Evolutionary conservation across 2,888 invertebrate genomes (phyloP), one percentile per base, ranked within the genome.

Genomic region (Linnaemya tessellans): DNA sequence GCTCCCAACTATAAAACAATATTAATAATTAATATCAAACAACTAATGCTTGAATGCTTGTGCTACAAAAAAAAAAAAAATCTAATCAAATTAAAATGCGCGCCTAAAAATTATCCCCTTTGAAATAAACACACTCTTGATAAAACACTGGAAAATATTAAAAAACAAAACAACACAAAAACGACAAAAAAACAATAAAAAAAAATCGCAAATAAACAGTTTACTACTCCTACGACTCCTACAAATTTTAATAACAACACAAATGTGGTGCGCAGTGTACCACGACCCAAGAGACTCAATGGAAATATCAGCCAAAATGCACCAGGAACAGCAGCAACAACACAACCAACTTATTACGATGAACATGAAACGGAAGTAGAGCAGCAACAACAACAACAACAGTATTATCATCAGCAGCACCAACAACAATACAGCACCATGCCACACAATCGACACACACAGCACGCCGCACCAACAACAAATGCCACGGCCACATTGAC

Each of bases 171-270:
- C 54, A 18, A 54, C 15, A 38, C 54, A 60, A 74, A 60, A 54
- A 74, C 15, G 10, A 18, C 71, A 73, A 77, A 56, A 43, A n/a
- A 60, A 64, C 3, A 41, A 65, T 56, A 51, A 64, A 3, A 18
- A 75, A 70, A 67, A 67, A 43, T 35, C 22, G 60, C 11, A 80
- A 84, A 75, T 78, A 78, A 87, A 77, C 88, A 92, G 92, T 92
- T 92, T 89, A 91, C 90, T 91, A 91, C 92, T 89, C 91, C 90
- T 91, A 91, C 92, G 91, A 92, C 91, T 89, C 91, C 94, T 94
- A 94, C 93, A 94, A 90, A 93, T 94, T 91, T 94, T 94, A 91
- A 93, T 94, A 91, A 94, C 94, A 94, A 95, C 95, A 93, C 89
- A 93, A 92, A 94, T 94, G 88, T 92, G 94, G 88, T 91, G 90